Conservation (phyloP, 2,888 invertebrate genomes). For the Orthonevra nobilis region DNA sequence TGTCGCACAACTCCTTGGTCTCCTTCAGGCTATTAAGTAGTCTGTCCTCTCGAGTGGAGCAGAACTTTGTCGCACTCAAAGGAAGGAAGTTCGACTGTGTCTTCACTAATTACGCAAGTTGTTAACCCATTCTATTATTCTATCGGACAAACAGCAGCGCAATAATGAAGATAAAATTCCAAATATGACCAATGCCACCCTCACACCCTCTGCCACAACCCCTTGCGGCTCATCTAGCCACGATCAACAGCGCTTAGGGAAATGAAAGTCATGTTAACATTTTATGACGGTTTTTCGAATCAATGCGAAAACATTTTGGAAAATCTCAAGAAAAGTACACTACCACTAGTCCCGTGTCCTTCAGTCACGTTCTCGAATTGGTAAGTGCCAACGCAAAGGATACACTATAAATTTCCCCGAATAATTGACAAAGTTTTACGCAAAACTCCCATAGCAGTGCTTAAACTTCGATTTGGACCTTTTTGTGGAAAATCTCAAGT, state of each 20-base stretch:
- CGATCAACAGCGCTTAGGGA: neutral
- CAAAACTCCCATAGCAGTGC: slow-evolving; percentile 66
- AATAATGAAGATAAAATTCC: slow-evolving; percentile 68
- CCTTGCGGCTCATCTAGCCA: neutral
- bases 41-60: slow-evolving; percentile 13
- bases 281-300: slow-evolving; percentile 64
- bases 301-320: slow-evolving; percentile 26
- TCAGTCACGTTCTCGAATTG: slow-evolving; percentile 38
- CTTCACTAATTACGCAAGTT: slow-evolving; percentile 67
- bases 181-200: slow-evolving; percentile 55
- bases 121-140: slow-evolving; percentile 47
- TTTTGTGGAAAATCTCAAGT: slow-evolving; percentile 25
- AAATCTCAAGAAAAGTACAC: slow-evolving; percentile 32
- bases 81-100: slow-evolving; percentile 66
- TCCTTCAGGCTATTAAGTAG: slow-evolving; percentile 61
- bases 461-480: slow-evolving; percentile 68
- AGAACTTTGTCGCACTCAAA: slow-evolving; percentile 38
- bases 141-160: slow-evolving; percentile 36
- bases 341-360: neutral
- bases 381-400: slow-evolving; percentile 49
- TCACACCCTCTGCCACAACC: slow-evolving; percentile 8
- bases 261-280: slow-evolving; percentile 51
- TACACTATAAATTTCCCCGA: slow-evolving; percentile 66
- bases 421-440: slow-evolving; percentile 68
- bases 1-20: slow-evolving; percentile 44